Base-by-base conservation (phyloP, 2,113 vertebrate genomes). In the Hippocampus zosterae region DNA sequence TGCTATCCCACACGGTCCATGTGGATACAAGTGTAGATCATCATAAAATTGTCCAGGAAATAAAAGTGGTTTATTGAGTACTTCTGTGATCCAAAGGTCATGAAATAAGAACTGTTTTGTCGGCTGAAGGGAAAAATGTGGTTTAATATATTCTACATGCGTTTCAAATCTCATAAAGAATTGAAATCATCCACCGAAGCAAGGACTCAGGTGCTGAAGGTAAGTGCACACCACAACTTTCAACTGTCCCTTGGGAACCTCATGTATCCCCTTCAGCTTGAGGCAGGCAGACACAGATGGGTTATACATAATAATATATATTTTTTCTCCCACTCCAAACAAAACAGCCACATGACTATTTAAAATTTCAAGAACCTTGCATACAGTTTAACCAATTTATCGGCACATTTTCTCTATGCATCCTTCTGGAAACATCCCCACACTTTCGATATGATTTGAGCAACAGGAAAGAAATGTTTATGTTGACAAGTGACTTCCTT, bases 271-370 rank as follows among this genome's bases (percentile, higher is more conserved):
- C 75, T 81, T 64, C 40, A 50, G 62, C 46, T 64, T 37, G 25
- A 74, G 23, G 19, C 40, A 75, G 37, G 13, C 27, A 73, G 33
- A 66, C 59, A 63, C 57, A 72, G 67, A 67, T 70, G 69, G 27
- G 66, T 80, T 23, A 67, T 78, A 23, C 57, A 73, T 71, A 74
- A 41, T 42, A 69, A 69, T 23, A 59, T 53, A n/a, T 72, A 27
- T 13, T 23, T 71, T 29, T 52, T 55, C 25, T 53, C 4, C 42
- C 18, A 23, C 37, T 55, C 55, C 21, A 72, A 41, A 68, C 42
- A 18, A 59, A 2, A 3, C 15, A 23, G 9, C 16, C 40, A 79
- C 59, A 5, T 61, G 29, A 12, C 46, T 65, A 18, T 71, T 67
- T 65, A 48, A 75, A 67, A 46, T 59, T 63, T 71, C 66, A 75